Base-by-base conservation (phyloP, 2,113 vertebrate species). In the Neopipo cinnamomea region DNA sequence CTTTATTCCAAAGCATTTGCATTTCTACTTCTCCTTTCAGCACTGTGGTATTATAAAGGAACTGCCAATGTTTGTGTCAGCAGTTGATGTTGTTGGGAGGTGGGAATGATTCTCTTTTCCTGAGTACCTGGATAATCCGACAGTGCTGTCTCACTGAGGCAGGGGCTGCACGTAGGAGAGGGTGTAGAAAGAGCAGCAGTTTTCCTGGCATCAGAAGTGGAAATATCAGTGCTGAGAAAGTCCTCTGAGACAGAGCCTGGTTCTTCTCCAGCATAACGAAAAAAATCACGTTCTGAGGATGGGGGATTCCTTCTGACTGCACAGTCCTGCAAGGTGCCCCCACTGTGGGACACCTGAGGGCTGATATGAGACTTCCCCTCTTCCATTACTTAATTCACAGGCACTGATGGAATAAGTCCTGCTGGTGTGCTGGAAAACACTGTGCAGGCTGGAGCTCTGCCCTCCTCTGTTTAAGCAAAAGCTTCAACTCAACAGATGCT, bases 141-240 rank as follows among this genome's bases (percentile, higher is more conserved):
- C 1, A 2, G 50, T n/a, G 70, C 25, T 82, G 14, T 28, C 39
- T 63, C 28, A 33, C 58, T 24, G 25, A 67, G 66, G 49, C 77
- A 90, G 50, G 55, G 61, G 22, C 50, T 75, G 73, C 37, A 3
- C 25, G 11, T 42, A 44, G 63, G n/a, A 66, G 52, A 73, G 46
- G 18, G 3, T 59, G 50, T 77, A 76, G 80, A 76, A 75, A 76
- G 21, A 94, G 22, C 59, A 91, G 33, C 44, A 62, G 37, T 58
- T 91, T 92, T 85, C 84, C 82, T 96, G 84, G 89, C 62, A 37
- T 59, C 73, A 71, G 46, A 66, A 73, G 21, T 76, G 62, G 91
- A 93, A 92, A 83, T 75, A 37, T 12, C 22, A 37, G 53, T 46
- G 77, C 84, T 82, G 77, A 91, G 71, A 35, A 65, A 18, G 30